Base-by-base conservation (phyloP, 2,888 invertebrate species). In the Agrochola macilenta region DNA sequence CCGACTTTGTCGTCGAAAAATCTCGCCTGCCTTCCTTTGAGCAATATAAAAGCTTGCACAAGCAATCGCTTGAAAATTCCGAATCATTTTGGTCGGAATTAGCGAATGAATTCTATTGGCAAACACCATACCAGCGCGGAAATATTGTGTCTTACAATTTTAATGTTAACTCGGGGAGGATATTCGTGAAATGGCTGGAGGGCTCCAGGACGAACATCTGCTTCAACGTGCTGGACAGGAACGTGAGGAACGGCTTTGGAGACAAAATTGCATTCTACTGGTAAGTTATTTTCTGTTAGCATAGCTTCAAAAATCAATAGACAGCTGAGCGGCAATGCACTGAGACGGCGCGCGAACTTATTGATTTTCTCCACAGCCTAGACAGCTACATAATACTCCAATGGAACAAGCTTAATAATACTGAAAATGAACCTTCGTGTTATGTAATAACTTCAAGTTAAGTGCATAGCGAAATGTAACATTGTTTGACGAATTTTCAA, bases 161-260 rank as follows among this genome's bases (percentile, higher is more conserved):
- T 93, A 98, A 99, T 94, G 94, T 98, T 69, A 97, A 97, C 85
- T 98, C 99, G 93, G 99, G 99, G 70, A 98, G 98, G 20, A 98
- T 99, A 89, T 98, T 97, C 89, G 98, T 99, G 66, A 99, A 98
- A 95, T 99, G 99, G 98, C 98, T 99, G 98, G 98, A 99, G 90
- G 99, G 99, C 17, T 99, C 99, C 8, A 98, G 98, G 58, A 99
- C 99, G 61, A 99, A 99, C 94, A 98, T 99, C 84, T 99, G 99
- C 93, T 99, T 99, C 96, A 99, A 99, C 96, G 97, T 99, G 72
- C 96, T 99, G 88, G 99, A 99, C 95, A 97, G 98, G 84, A 98
- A 99, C 94, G 98, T 99, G 74, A 97, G 98, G 90, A 98, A 98
- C 88, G 99, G 99, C 26, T 96, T 98, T 83, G 99, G 99, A 49